These are phyloP conservation scores for Albula glossodonta DNA, from an alignment of 2,113 vertebrate genomes.

Conservation along the genomic window DNA sequence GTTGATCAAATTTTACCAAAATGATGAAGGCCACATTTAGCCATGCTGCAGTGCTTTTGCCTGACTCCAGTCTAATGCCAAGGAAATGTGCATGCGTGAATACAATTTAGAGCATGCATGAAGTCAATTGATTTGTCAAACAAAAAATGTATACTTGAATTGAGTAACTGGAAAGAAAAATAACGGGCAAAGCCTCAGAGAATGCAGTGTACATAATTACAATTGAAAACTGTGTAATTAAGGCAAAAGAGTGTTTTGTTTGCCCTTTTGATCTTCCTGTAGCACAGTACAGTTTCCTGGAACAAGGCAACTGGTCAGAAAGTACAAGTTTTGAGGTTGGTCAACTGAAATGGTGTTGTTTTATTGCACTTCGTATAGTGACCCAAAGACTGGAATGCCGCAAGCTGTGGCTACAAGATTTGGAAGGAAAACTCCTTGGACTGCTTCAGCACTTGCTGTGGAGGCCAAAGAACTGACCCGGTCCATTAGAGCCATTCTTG, in stretches of 20 bases:
- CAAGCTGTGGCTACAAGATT: constrained; percentile 58
- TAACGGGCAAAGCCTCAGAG: too few relatives aligned
- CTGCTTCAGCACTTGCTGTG: constrained; percentile 67
- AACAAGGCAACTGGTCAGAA: not conserved
- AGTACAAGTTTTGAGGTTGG: not conserved
- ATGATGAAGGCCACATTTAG: not conserved
- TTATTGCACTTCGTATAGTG: constrained; percentile 56
- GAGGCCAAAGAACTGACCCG: constrained; percentile 84
- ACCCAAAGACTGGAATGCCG: constrained; percentile 56
- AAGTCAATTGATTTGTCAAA: not conserved
- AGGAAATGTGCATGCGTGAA: not conserved
- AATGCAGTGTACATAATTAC: not conserved
- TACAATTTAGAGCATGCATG: not conserved
- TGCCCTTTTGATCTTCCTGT: not conserved
- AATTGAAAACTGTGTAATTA: not conserved
- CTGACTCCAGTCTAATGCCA: not conserved
- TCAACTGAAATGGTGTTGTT: not conserved
- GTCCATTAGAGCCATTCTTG: constrained; percentile 78
- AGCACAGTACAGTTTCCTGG: not conserved
- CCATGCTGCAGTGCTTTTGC: not conserved
- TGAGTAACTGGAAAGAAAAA: too few relatives aligned
- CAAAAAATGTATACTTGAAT: not conserved
- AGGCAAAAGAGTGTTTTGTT: not conserved
- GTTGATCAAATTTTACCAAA: not conserved
- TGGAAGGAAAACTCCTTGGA: constrained; percentile 63